Conservation (phyloP, 2,797 vertebrate species). For the Gephyroberyx darwinii region DNA sequence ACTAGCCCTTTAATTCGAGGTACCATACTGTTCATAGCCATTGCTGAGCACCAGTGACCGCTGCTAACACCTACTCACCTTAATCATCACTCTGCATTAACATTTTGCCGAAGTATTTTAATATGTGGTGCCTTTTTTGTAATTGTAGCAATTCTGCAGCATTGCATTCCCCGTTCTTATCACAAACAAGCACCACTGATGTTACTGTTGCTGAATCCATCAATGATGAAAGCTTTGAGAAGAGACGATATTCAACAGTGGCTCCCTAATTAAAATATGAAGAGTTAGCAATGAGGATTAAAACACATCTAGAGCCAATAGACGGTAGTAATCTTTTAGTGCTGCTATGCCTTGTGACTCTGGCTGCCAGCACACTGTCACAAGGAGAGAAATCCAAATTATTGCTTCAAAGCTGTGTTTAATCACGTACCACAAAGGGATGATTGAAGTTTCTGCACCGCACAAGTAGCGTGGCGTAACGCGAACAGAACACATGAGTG, state of each 20-base stretch:
- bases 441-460: slow-evolving; percentile 3
- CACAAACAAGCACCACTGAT: background rate
- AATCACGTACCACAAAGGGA: slow-evolving; percentile 17
- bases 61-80: slow-evolving; percentile 62
- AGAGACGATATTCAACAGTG: background rate
- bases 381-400: background rate
- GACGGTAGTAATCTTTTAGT: slow-evolving; percentile 13
- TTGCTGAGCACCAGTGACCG: slow-evolving; percentile 30
- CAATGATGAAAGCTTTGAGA: background rate
- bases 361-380: background rate
- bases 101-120: slow-evolving; percentile 51
- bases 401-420: slow-evolving; percentile 34
- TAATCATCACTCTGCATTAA: slow-evolving; percentile 57
- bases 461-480: slow-evolving; percentile 9
- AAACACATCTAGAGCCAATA: slow-evolving; percentile 16
- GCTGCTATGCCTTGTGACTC: slow-evolving; percentile 15
- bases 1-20: slow-evolving; percentile 5
- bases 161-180: slow-evolving; percentile 40
- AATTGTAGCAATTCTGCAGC: slow-evolving; percentile 16
- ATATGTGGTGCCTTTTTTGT: slow-evolving; percentile 31
- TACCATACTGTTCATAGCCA: slow-evolving; percentile 24
- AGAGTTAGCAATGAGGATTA: background rate
- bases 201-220: slow-evolving; percentile 27
- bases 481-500: slow-evolving; percentile 10
- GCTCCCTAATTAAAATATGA: slow-evolving; percentile 34